Evolutionary conservation across 2,113 vertebrate species (phyloP).

Genomic region (Tautogolabrus adspersus): DNA sequence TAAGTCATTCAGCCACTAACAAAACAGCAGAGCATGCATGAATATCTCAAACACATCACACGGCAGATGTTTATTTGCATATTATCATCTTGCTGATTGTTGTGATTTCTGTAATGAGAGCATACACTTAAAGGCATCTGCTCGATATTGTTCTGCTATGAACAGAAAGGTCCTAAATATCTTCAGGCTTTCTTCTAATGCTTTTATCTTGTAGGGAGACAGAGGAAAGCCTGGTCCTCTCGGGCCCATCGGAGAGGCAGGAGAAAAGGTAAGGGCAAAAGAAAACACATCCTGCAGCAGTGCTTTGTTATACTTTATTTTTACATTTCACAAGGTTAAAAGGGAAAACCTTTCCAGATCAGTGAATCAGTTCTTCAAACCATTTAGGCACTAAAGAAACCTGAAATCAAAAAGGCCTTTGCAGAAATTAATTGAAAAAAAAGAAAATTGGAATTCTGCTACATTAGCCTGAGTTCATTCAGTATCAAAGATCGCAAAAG

Average conservation of each 20-base stretch:
- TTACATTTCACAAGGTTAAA: conserved; percentile 32
- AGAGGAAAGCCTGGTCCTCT: conserved; percentile 85
- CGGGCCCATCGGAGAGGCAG: conserved; percentile 86
- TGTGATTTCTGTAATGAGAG: conserved; percentile 44
- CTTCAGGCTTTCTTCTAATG: conserved; percentile 46
- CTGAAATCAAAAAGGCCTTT: conserved; percentile 44
- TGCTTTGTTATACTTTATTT: conserved; percentile 28
- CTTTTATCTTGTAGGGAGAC: conserved; percentile 86
- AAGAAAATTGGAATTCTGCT: conserved; percentile 11
- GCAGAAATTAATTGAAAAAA: conserved; percentile 43
- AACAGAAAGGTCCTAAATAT: conserved; percentile 40
- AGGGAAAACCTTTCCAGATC: conserved; percentile 22
- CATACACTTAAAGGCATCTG: conserved; percentile 41
- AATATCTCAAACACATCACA: conserved; percentile 33
- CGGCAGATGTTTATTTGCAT: conserved; percentile 66
- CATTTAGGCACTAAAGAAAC: conserved; percentile 23
- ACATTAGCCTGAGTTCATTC: conserved; percentile 33
- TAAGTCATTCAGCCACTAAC: conserved; percentile 16
- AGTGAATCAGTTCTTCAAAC: conserved; percentile 35
- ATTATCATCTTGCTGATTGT: conserved; percentile 47
- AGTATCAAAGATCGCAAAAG: conserved; percentile 36
- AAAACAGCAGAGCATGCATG: conserved; percentile 3
- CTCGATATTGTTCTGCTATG: conserved; percentile 18
- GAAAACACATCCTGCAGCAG: conserved; percentile 26
- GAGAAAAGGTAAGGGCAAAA: conserved; percentile 84